Base-by-base conservation (phyloP, 2,888 invertebrate genomes). In the Drosophila helvetica region DNA sequence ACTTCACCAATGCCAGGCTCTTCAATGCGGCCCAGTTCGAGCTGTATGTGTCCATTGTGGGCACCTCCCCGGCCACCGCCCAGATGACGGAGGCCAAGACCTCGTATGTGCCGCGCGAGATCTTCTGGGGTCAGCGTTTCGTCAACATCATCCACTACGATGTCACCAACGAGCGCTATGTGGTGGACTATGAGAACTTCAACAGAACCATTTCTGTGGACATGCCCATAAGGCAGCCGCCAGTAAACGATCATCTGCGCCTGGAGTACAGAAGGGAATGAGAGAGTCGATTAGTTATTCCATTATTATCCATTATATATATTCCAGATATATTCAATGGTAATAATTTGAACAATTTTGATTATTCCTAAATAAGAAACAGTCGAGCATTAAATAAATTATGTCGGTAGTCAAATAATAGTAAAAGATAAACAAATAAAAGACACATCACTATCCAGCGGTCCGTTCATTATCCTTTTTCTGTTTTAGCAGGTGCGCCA, bases 71-170 rank as follows among this genome's bases (percentile, higher is more conserved):
- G 86, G 94, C 95, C 69, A 97, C 97, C 74, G 95, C 95, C 0
- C 95, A 95, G 69, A 93, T 94, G 56, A 95, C 95, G 0, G 95
- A 95, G 89, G 95, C 95, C 52, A 92, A 95, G 30, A 96, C 96
- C 0, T 97, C 97, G 0, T 97, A 96, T 90, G 91, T 97, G 12
- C 95, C 96, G 10, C 94, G 94, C 59, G 97, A 97, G 92, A 95
- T 97, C 54, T 93, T 95, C 53, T 97, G 97, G 97, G 97, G 97
- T 2, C 95, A 96, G 91, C 92, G 95, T 15, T 97, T 97, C 90
- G 94, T 94, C 80, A 95, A 95, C 66, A 93, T 96, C 3, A 93
- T 96, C 1, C 93, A 93, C 92, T 94, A 92, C 64, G 90, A 92
- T 77, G 81, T 82, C 25, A 93, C 93, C 75, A 94, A 94, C 73